Evolutionary conservation across 2,888 invertebrate species (phyloP).

Genomic region (Acanthopleura granulata): DNA sequence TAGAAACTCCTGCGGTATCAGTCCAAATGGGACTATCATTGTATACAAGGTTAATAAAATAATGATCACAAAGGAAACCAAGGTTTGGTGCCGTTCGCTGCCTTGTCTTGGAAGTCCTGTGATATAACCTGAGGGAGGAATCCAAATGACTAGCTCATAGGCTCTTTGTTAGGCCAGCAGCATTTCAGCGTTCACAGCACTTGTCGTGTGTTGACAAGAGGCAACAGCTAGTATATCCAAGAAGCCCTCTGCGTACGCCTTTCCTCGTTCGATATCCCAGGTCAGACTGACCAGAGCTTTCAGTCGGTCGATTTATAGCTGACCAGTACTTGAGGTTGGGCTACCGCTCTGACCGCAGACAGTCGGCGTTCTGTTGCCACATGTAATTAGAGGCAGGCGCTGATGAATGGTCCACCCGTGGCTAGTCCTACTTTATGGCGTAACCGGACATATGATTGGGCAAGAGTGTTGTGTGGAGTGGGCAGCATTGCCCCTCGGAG

Average conservation of each 20-base stretch:
- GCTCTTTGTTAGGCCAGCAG: no score
- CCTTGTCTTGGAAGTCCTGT: not conserved
- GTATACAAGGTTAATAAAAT: not conserved
- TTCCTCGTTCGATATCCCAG: not conserved
- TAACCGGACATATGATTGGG: not conserved
- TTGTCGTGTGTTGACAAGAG: not conserved
- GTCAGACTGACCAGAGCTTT: conserved; percentile 3
- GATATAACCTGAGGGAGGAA: not conserved
- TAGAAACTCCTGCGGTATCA: not conserved
- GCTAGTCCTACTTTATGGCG: not conserved
- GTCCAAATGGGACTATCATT: not conserved
- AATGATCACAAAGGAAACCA: not conserved
- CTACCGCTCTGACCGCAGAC: not conserved
- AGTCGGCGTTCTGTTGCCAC: no score
- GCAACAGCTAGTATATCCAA: not conserved
- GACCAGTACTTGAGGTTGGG: not conserved
- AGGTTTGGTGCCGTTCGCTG: not conserved
- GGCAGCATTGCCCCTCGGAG: not conserved
- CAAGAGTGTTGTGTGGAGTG: no score
- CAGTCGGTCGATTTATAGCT: not conserved
- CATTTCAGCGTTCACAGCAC: no score
- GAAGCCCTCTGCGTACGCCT: not conserved
- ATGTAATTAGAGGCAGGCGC: not conserved
- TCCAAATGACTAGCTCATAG: not conserved
- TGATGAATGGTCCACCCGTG: not conserved